A percentile compares a stretch with the other conserved stretches of the same genome.
Conservation (phyloP, 2,113 vertebrate species). For the Picathartes gymnocephalus region DNA sequence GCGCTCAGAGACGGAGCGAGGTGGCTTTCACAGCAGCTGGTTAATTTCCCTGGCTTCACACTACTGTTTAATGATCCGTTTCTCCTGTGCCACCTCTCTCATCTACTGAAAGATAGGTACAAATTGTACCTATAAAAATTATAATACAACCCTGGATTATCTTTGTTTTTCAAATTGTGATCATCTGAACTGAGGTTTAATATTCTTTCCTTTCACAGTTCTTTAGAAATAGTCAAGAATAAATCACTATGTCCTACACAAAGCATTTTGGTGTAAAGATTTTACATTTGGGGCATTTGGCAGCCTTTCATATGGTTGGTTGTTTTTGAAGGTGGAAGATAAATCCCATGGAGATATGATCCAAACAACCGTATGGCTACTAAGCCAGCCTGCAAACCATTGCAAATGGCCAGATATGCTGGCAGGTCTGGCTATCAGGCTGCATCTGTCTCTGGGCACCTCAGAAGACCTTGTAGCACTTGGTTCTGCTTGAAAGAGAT, state of each 20-base stretch:
- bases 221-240: constrained; percentile 39
- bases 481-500: neutral
- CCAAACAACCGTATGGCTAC: constrained; percentile 64
- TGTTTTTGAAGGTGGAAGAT: constrained; percentile 66
- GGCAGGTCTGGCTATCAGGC: constrained; percentile 25
- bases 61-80: constrained; percentile 85
- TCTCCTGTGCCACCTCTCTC: constrained; percentile 83
- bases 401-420: constrained; percentile 50
- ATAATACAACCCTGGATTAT: constrained; percentile 76
- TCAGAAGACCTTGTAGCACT: constrained; percentile 33
- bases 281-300: constrained; percentile 61
- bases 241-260: neutral
- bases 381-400: constrained; percentile 30
- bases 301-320: constrained; percentile 45
- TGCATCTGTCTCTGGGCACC: constrained; percentile 40
- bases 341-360: constrained; percentile 60
- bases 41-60: constrained; percentile 85
- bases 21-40: constrained; percentile 83
- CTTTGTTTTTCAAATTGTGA: constrained; percentile 72
- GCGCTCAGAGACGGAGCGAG: constrained; percentile 70
- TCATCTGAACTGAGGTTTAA: constrained; percentile 56
- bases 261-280: constrained; percentile 46
- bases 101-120: constrained; percentile 83
- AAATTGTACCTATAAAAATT: constrained; percentile 84
- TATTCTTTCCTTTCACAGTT: constrained; percentile 49